Conservation (phyloP, 2,113 vertebrate genomes). For the Meleagris gallopavo region DNA sequence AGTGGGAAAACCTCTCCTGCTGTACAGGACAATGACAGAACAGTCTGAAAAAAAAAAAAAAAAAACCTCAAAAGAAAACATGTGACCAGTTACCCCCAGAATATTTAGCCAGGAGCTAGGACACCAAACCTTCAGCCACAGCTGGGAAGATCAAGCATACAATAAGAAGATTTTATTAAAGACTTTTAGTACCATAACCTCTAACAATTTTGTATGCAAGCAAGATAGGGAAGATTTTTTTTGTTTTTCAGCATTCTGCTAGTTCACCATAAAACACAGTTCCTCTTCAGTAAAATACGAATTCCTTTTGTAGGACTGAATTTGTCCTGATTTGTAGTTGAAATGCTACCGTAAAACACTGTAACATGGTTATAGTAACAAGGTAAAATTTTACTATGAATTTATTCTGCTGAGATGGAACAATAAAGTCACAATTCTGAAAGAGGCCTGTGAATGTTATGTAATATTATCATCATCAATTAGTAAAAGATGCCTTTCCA, state of each 20-base stretch:
- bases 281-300: background rate
- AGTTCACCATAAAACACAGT: background rate
- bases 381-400: background rate
- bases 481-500: constrained; percentile 24
- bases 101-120: background rate
- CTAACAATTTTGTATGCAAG: background rate
- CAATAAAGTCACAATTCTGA: background rate
- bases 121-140: background rate
- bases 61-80: background rate
- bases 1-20: background rate
- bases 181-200: background rate
- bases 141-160: background rate
- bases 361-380: background rate
- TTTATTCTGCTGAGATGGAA: background rate
- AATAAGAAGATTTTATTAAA: background rate
- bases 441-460: background rate
- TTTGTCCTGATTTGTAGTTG: background rate
- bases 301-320: background rate
- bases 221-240: background rate
- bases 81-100: background rate
- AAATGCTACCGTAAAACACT: background rate
- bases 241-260: background rate
- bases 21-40: no score
- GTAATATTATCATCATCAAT: constrained; percentile 14
- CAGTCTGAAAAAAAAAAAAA: background rate